A percentile compares a stretch with the other conserved stretches of the same genome.
Evolutionary conservation across 2,113 vertebrate species (phyloP).

Genomic region (Sisor rabdophorus): DNA sequence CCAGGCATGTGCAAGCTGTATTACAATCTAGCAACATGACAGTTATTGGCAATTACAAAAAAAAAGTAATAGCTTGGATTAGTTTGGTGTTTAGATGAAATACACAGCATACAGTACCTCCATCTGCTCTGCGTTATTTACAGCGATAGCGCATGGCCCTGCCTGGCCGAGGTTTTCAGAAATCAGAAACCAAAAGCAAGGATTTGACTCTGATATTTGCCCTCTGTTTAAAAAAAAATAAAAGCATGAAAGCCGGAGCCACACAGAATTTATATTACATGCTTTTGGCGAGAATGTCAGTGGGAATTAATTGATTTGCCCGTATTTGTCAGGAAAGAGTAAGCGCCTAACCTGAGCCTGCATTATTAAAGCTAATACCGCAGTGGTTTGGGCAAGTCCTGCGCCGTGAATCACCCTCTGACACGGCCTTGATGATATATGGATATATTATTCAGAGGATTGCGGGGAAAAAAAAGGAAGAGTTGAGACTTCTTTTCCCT

Average conservation of each 20-base stretch:
- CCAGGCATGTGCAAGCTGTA: background rate
- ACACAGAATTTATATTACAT: slow-evolving; percentile 59
- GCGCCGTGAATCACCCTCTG: slow-evolving; percentile 68
- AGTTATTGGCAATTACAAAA: background rate
- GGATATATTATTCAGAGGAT: slow-evolving; percentile 70
- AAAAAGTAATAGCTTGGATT: background rate
- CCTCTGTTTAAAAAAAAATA: slow-evolving; percentile 33
- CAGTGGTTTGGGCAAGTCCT: slow-evolving; percentile 63
- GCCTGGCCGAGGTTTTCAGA: slow-evolving; percentile 41
- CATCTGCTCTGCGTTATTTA: slow-evolving; percentile 31
- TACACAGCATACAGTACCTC: background rate
- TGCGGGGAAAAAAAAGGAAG: slow-evolving; percentile 51
- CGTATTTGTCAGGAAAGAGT: slow-evolving; percentile 68
- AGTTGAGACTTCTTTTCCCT: slow-evolving; percentile 48
- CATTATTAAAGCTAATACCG: slow-evolving; percentile 76
- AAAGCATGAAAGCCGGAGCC: slow-evolving; percentile 46
- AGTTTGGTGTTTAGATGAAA: slow-evolving; percentile 13
- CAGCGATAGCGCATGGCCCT: slow-evolving; percentile 45
- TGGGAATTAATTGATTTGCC: slow-evolving; percentile 70
- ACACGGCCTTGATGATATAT: slow-evolving; percentile 66
- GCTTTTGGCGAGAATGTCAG: slow-evolving; percentile 56
- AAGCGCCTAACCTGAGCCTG: slow-evolving; percentile 64
- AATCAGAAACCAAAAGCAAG: slow-evolving; percentile 48
- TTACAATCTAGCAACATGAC: background rate
- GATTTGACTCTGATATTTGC: slow-evolving; percentile 43